A percentile compares a stretch with the other conserved stretches of the same genome.
These are phyloP conservation scores for Ceratoteleas bidentatus DNA, from an alignment of 1,140 invertebrate genomes.

Conservation along the genomic window DNA sequence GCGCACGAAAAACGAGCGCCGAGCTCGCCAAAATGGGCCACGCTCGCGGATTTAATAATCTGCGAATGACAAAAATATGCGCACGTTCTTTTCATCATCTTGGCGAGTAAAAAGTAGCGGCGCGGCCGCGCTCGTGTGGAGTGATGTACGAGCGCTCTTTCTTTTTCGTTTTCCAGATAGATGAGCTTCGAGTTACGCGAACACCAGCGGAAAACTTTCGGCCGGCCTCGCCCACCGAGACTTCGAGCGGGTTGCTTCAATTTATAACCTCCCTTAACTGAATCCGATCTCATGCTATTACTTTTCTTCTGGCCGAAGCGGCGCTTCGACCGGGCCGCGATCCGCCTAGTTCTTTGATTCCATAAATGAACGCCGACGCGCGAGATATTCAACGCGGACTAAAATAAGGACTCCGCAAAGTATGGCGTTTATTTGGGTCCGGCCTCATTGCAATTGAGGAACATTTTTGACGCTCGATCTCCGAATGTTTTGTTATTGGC, in stretches of 20 bases:
- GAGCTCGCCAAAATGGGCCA: constrained; percentile 28
- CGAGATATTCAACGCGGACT: constrained; percentile 37
- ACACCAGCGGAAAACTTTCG: constrained; percentile 77
- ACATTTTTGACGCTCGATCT: constrained; percentile 6
- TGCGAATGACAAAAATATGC: constrained; percentile 39
- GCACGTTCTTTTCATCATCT: constrained; percentile 69
- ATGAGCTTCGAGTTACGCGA: constrained; percentile 78
- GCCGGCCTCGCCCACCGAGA: constrained; percentile 70
- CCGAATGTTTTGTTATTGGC: neutral
- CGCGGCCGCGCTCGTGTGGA: constrained; percentile 49
- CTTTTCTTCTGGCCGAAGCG: constrained; percentile 69
- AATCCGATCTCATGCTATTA: constrained; percentile 74
- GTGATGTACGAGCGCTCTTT: constrained; percentile 76
- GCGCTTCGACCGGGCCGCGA: constrained; percentile 53
- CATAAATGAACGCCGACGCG: constrained; percentile 56
- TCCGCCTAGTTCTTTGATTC: constrained; percentile 62
- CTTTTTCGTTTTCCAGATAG: constrained; percentile 76
- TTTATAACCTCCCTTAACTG: constrained; percentile 79
- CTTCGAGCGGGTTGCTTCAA: constrained; percentile 72
- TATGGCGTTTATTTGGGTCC: constrained; percentile 29
- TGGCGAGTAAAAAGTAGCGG: constrained; percentile 70
- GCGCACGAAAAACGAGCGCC: constrained; percentile 3
- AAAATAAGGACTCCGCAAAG: constrained; percentile 32
- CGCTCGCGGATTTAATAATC: constrained; percentile 35
- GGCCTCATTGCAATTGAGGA: constrained; percentile 3